Evolutionary conservation across 2,888 invertebrate genomes (phyloP), one percentile per base, ranked within the genome.

Genomic region (Athalia cordata): DNA sequence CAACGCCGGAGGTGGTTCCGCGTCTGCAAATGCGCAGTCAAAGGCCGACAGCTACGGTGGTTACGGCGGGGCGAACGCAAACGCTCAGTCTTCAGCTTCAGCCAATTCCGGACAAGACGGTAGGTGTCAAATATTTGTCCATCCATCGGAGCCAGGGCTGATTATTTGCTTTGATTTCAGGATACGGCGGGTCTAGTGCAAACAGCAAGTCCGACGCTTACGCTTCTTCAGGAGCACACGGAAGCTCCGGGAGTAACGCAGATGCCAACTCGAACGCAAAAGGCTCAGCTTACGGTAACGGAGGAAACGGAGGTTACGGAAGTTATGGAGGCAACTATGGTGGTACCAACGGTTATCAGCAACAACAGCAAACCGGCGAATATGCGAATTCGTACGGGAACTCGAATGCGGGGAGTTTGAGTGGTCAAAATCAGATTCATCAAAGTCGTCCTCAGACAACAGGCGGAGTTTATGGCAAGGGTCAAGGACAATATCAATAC

Each of bases 31-130:
- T 4, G 83, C 83, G 5, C 79, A 77, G 77, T 75, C 81, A 8
- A 72, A 78, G 13, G 81, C 79, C 6, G 62, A 50, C 52, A 72
- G 67, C 64, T 78, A 78, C 43, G 82, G 81, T n/a, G 80, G 72
- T 11, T 68, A 50, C 9, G 79, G 77, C 3, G 62, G 68, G 6
- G 66, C 81, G 3, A 72, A 77, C 11, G 80, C 80, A 0, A 75
- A 77, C 59, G 82, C 82, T 5, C 70, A 77, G 49, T 81, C 83
- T 0, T 79, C 61, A 45, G 82, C 83, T 0, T 78, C 61, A 47
- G 83, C 81, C 5, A 80, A 81, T 49, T 81, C 78, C 9, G 72
- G 55, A 50, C 80, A 62, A 9, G 45, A 7, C 50, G 72, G 70
- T 74, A 49, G 62, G 45, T 49, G 7, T 15, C 15, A 43, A 7